Conservation (phyloP, 92 coral and sea anemone species). For the Epizoanthus scotinus region DNA sequence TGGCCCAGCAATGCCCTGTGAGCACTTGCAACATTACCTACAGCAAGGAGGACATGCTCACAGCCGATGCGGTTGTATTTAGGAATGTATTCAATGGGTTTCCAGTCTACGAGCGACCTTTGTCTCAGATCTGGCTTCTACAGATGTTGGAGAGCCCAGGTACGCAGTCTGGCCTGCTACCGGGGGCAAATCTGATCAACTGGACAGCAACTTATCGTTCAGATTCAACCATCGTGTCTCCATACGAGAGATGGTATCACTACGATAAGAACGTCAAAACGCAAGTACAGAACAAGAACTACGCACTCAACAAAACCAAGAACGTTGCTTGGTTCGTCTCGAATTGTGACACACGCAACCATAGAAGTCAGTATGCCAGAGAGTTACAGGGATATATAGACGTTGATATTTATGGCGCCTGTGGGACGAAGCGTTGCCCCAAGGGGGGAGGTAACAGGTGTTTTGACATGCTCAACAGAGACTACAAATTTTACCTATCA, state of each 20-base stretch:
- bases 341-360: background rate
- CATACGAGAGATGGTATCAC: conserved; percentile 21
- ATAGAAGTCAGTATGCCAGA: background rate
- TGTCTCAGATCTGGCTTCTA: conserved; percentile 22
- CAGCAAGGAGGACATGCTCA: background rate
- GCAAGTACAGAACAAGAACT: background rate
- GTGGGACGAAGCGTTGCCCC: conserved; percentile 14
- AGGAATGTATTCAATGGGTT: background rate
- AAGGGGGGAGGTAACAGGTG: background rate
- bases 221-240: conserved; percentile 28
- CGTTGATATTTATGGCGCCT: conserved; percentile 18
- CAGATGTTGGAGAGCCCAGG: conserved; percentile 22
- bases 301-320: conserved; percentile 26
- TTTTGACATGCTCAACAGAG: conserved; percentile 14
- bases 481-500: conserved; percentile 38
- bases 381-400: conserved; percentile 16
- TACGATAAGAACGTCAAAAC: background rate
- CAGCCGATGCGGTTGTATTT: conserved; percentile 7
- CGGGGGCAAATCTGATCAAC: background rate
- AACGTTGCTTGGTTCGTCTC: conserved; percentile 26
- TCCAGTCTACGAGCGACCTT: background rate
- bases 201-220: conserved; percentile 27
- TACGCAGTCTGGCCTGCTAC: background rate
- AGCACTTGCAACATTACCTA: conserved; percentile 1
- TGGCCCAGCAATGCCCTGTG: conserved; percentile 13